Conservation (phyloP, 1,140 invertebrate species). For the Brachionus asplanchnoidis region DNA sequence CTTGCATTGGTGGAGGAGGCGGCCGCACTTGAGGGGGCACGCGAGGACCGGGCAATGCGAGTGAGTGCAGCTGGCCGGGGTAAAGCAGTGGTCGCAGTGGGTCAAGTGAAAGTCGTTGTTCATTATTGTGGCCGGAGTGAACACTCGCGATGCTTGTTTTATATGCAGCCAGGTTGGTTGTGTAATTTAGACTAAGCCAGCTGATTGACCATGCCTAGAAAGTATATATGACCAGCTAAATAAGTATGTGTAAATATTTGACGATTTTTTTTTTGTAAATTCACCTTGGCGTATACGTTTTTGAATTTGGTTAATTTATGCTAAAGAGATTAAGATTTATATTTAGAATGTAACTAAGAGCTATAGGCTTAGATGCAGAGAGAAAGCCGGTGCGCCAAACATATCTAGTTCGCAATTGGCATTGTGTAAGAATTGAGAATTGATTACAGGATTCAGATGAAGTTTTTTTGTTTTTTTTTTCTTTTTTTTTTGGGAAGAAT, state of each 20-base stretch:
- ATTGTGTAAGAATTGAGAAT: neutral
- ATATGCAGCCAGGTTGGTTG: neutral
- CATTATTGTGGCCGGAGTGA: neutral
- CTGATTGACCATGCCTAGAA: neutral
- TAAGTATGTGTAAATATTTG: neutral
- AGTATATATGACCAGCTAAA: neutral
- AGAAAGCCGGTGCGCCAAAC: neutral
- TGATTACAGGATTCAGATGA: neutral
- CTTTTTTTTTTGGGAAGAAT: too few relatives aligned
- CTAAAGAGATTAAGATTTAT: slow-evolving; percentile 8
- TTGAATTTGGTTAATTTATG: slow-evolving; percentile 13
- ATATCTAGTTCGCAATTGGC: neutral
- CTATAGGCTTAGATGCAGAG: neutral
- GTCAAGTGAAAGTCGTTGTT: neutral
- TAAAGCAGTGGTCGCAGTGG: slow-evolving; percentile 10
- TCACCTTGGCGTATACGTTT: slow-evolving; percentile 4
- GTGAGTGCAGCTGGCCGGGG: neutral
- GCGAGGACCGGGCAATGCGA: neutral
- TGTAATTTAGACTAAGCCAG: neutral
- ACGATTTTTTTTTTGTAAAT: neutral
- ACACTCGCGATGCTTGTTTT: neutral
- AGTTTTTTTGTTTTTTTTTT: neutral
- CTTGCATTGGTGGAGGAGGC: neutral
- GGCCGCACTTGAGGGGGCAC: neutral
- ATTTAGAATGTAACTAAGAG: neutral